Percentiles rank a stretch among this genome's conserved stretches.
Conservation (phyloP, 2,113 vertebrate species). For the Phainopepla nitens region DNA sequence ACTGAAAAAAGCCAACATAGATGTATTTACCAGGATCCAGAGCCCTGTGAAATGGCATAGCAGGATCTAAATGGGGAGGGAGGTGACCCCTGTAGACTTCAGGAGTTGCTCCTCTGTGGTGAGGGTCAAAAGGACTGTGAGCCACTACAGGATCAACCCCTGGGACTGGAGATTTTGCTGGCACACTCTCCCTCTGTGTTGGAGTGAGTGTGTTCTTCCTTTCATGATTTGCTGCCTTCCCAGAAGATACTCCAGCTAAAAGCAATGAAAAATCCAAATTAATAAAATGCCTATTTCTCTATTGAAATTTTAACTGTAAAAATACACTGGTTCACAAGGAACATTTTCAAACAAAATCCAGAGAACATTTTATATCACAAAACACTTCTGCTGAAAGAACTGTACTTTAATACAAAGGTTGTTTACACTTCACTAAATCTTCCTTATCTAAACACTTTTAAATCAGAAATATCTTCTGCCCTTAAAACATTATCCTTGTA, state of each 20-base stretch:
- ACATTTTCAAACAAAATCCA: not conserved
- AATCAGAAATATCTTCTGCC: not conserved
- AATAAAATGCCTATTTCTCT: not conserved
- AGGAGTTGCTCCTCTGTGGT: constrained; percentile 81
- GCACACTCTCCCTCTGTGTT: constrained; percentile 88
- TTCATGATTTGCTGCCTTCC: constrained; percentile 87
- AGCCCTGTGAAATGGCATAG: constrained; percentile 87
- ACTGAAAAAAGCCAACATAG: not conserved
- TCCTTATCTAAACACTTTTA: not conserved
- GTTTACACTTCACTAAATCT: not conserved
- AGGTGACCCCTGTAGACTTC: constrained; percentile 90
- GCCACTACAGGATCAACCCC: constrained; percentile 84
- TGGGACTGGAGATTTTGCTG: constrained; percentile 91
- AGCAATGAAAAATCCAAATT: not conserved
- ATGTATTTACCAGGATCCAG: constrained; percentile 85
- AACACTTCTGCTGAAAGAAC: not conserved
- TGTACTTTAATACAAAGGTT: not conserved
- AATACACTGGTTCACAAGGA: not conserved
- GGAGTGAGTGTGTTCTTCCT: constrained; percentile 91
- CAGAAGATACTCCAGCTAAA: constrained; percentile 80
- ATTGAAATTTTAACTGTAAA: not conserved
- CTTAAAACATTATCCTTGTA: not conserved
- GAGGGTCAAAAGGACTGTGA: constrained; percentile 93
- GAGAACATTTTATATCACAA: not conserved
- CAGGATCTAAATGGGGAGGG: constrained; percentile 86